These are phyloP conservation scores for Eristalinus sepulchralis DNA, from an alignment of 2,888 invertebrate species.

Conservation along the genomic window DNA sequence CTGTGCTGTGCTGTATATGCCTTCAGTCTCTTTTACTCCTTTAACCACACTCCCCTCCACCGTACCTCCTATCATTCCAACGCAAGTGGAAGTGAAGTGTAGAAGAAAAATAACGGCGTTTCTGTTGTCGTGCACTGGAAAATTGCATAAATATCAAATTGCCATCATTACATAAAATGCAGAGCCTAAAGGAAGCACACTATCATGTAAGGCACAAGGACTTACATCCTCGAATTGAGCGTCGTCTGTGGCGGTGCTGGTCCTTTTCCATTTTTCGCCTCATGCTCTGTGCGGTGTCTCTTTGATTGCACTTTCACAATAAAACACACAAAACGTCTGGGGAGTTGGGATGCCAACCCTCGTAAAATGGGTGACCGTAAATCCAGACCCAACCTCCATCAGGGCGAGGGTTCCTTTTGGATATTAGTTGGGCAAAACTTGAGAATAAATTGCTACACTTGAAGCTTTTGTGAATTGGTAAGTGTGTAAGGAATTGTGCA, in stretches of 20 bases:
- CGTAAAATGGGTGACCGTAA: conserved; percentile 26
- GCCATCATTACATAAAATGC: conserved; percentile 70
- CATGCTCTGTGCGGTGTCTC: not conserved
- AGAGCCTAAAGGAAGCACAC: conserved; percentile 62
- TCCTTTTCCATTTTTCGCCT: conserved; percentile 5
- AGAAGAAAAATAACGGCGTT: conserved; percentile 53
- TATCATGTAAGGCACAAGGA: conserved; percentile 64
- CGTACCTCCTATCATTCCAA: not conserved
- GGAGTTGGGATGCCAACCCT: not conserved
- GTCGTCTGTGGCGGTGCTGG: not conserved
- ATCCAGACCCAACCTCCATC: not conserved
- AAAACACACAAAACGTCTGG: not conserved
- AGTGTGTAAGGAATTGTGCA: conserved; percentile 47
- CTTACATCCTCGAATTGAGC: conserved; percentile 57
- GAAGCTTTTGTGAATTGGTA: conserved; percentile 59
- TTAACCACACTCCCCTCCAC: not conserved
- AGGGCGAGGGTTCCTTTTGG: conserved; percentile 10
- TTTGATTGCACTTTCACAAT: conserved; percentile 30
- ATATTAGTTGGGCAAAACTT: conserved; percentile 64
- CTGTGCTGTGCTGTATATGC: not conserved
- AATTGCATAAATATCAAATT: conserved; percentile 71
- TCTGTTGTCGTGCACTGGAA: conserved; percentile 65
- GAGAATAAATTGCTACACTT: conserved; percentile 62
- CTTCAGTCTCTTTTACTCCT: no score
- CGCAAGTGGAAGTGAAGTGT: not conserved